Conservation (phyloP, 2,113 vertebrate species). For the Mesembrinibis cayennensis region DNA sequence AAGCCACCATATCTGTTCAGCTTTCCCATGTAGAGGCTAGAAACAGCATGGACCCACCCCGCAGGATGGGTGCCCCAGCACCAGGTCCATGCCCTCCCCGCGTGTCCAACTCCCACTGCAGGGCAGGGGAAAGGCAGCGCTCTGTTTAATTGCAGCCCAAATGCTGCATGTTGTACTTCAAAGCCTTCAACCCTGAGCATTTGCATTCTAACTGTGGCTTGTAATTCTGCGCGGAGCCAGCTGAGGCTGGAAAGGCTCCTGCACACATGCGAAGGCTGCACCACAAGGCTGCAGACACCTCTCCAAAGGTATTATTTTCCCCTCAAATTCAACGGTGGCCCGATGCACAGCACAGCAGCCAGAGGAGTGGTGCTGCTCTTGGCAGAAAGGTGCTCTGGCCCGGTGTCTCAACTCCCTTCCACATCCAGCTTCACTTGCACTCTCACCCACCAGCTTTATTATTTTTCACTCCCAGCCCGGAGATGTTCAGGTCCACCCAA, state of each 20-base stretch:
- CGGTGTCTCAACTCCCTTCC: neutral
- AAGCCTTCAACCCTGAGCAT: neutral
- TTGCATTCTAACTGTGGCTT: neutral
- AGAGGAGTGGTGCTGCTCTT: neutral
- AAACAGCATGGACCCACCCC: neutral
- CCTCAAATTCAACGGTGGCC: fast-evolving
- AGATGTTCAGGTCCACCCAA: neutral
- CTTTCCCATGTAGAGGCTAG: neutral
- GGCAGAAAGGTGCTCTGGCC: neutral
- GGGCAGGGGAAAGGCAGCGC: neutral
- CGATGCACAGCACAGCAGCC: fast-evolving
- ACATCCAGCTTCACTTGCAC: neutral
- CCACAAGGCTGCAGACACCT: neutral
- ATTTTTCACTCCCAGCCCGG: neutral
- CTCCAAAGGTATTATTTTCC: neutral
- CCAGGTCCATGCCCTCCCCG: neutral
- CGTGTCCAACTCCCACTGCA: neutral
- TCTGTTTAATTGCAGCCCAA: neutral
- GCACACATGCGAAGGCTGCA: neutral
- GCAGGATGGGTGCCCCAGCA: neutral
- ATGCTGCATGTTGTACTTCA: neutral
- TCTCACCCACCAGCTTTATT: neutral
- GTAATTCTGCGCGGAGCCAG: neutral
- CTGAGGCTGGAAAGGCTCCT: neutral
- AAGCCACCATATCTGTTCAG: neutral